Evolutionary conservation across 2,888 invertebrate genomes (phyloP).

Genomic region (Platycnemis pennipes): DNA sequence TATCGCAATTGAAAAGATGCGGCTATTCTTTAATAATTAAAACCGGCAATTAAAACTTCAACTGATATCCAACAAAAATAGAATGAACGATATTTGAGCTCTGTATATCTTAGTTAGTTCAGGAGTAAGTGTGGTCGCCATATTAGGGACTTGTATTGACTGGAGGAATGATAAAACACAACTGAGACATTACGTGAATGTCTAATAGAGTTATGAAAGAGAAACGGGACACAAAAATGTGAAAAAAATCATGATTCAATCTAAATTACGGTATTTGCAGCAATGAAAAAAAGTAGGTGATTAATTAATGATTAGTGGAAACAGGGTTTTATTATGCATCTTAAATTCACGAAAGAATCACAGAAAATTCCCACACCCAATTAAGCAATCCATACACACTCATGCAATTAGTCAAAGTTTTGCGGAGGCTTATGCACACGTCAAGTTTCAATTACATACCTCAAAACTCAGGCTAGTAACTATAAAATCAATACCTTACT

Average conservation of each 20-base stretch:
- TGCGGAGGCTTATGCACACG: background rate
- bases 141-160: too few species aligned
- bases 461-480: too few species aligned
- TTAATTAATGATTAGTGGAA: background rate
- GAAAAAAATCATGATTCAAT: too few species aligned
- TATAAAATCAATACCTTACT: too few species aligned
- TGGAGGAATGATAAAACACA: background rate
- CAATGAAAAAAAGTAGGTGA: background rate
- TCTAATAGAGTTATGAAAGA: background rate
- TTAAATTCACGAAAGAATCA: background rate
- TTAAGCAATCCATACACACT: background rate
- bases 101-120: too few species aligned
- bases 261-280: background rate
- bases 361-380: background rate
- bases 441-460: background rate
- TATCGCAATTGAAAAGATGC: too few species aligned
- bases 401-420: background rate
- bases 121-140: too few species aligned
- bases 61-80: too few species aligned
- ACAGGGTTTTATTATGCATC: background rate
- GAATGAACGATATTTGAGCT: too few species aligned
- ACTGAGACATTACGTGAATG: background rate
- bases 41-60: too few species aligned
- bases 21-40: too few species aligned
- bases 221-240: too few species aligned